Evolutionary conservation across 2,888 invertebrate genomes (phyloP), one percentile per base, ranked within the genome.

Genomic region (Volucella inflata): DNA sequence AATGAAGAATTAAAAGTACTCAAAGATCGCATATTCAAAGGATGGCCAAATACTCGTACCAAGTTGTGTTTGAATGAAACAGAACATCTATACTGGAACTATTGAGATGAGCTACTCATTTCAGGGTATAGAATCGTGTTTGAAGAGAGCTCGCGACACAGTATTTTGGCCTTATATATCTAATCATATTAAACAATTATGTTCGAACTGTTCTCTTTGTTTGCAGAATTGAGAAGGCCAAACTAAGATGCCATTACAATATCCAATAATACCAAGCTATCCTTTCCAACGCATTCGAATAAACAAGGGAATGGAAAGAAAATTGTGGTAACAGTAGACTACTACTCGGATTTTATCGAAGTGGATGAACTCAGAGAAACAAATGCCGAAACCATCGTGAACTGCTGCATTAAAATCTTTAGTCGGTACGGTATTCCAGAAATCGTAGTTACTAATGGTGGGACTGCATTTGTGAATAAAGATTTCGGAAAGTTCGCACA

Each of bases 291-390:
- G 65, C 3, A 48, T 75, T n/a, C 36, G 50, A n/a, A 68, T 83
- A 59, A 44, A 44, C 3, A 68, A n/a, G 60, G 65, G 11, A 53
- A 70, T 9, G 59, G 62, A 42, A 87, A 44, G 2, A 21, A 51
- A 40, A 55, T 74, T 44, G 44, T 87, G 14, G 64, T 80, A 8
- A 81, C 82, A 8, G 75, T 67, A 0, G 81, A 78, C 36, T 72
- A 87, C 11, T 82, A 74, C 16, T 87, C 71, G 2, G 82, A 83
- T 51, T 87, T 70, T 60, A 76, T 81, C 36, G 81, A 87, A 51
- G 76, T 68, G 8, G 81, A 87, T 30, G 78, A 57, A n/a, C 9
- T 74, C n/a, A n/a, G n/a, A n/a, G n/a, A n/a, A n/a, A n/a, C n/a
- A n/a, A n/a, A n/a, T n/a, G n/a, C n/a, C n/a, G n/a, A n/a, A n/a